Evolutionary conservation across 2,113 vertebrate species (phyloP).

Genomic region (Ptilonorhynchus violaceus): DNA sequence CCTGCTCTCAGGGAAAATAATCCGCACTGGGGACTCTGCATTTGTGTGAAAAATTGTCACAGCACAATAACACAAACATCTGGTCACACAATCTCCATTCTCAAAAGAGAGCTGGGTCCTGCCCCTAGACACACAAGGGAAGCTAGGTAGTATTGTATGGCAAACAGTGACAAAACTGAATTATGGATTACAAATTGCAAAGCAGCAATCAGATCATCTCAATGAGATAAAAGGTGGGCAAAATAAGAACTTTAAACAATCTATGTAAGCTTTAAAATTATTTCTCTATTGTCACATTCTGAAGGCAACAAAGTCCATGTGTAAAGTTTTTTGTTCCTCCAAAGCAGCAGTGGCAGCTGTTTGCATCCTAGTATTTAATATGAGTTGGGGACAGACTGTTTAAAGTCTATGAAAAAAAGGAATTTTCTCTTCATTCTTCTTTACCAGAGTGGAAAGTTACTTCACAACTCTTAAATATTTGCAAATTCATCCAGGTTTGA

Average conservation of each 20-base stretch:
- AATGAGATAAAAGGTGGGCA: neutral
- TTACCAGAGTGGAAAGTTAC: constrained; percentile 2
- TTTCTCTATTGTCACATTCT: neutral
- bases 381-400: neutral
- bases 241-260: neutral
- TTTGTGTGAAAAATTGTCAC: neutral
- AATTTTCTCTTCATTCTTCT: neutral
- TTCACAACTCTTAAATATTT: constrained; percentile 15
- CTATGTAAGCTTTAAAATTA: neutral
- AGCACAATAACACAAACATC: neutral
- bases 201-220: neutral
- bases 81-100: neutral
- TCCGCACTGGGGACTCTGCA: accelerated
- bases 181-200: neutral
- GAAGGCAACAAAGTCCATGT: neutral
- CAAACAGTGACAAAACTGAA: neutral
- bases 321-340: neutral
- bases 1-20: neutral
- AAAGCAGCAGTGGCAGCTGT: neutral
- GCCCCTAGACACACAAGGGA: neutral
- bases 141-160: neutral
- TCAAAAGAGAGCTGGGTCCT: neutral
- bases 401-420: neutral
- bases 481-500: neutral
- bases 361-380: neutral